Evolutionary conservation across 2,797 vertebrate genomes (phyloP).

Genomic region (Esox masquinongy): DNA sequence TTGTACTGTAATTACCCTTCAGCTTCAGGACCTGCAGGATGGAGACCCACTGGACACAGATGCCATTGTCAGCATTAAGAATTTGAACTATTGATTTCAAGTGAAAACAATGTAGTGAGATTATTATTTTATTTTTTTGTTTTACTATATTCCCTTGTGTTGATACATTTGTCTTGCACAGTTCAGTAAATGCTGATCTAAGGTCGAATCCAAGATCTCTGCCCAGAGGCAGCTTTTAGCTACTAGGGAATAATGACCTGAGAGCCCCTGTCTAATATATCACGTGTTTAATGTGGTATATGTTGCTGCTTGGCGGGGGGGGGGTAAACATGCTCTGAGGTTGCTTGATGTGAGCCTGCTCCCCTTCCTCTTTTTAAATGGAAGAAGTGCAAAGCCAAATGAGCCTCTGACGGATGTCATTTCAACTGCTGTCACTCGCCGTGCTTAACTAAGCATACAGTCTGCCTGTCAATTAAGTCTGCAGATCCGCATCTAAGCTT

Average conservation of each 20-base stretch:
- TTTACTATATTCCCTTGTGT: too few species aligned
- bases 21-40: not conserved
- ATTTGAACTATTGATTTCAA: too few species aligned
- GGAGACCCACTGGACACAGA: not conserved
- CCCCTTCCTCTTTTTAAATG: not conserved
- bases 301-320: not conserved
- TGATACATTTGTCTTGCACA: too few species aligned
- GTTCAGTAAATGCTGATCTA: not conserved
- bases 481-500: not conserved
- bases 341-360: not conserved
- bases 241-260: not conserved
- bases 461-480: not conserved
- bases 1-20: not conserved
- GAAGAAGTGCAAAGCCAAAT: not conserved
- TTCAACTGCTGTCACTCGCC: not conserved
- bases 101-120: too few species aligned
- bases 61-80: not conserved
- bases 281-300: not conserved
- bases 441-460: constrained; percentile 3
- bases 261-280: not conserved
- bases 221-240: not conserved
- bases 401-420: constrained; percentile 1
- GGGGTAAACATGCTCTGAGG: not conserved
- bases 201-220: not conserved
- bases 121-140: too few species aligned